A percentile compares a stretch with the other conserved stretches of the same genome.
Conservation (phyloP, 2,888 invertebrate species). For the Reticulitermes lucifugus region DNA sequence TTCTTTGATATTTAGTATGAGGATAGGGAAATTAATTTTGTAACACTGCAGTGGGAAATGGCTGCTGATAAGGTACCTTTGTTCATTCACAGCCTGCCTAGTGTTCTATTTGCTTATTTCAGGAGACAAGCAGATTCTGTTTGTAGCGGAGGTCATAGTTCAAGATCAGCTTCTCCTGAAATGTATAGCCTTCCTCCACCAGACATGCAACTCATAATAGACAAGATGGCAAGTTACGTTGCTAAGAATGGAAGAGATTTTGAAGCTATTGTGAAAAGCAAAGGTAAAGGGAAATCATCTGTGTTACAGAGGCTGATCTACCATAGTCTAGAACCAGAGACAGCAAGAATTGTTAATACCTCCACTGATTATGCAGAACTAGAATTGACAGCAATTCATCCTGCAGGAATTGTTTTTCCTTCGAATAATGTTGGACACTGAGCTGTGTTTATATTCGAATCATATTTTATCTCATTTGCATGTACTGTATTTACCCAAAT, state of each 20-base stretch:
- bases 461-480: too few relatives aligned
- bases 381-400: too few relatives aligned
- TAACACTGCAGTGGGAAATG: background rate
- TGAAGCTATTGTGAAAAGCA: slow-evolving; percentile 86
- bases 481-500: background rate
- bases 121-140: slow-evolving; percentile 6
- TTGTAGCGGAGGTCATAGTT: background rate
- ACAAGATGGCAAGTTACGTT: slow-evolving; percentile 97
- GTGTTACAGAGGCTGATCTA: too few relatives aligned
- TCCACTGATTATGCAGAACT: too few relatives aligned
- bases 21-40: too few relatives aligned
- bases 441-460: too few relatives aligned
- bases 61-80: background rate
- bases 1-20: too few relatives aligned
- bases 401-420: too few relatives aligned
- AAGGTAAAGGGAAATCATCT: slow-evolving; percentile 61
- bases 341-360: too few relatives aligned
- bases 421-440: too few relatives aligned
- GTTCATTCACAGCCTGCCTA: background rate
- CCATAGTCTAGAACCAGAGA: too few relatives aligned
- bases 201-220: slow-evolving; percentile 87
- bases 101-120: background rate
- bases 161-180: slow-evolving; percentile 22
- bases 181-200: slow-evolving; percentile 69
- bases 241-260: slow-evolving; percentile 95